Evolutionary conservation across 2,888 invertebrate genomes (phyloP), one percentile per base, ranked within the genome.

Genomic region (Seira sanloemensis): DNA sequence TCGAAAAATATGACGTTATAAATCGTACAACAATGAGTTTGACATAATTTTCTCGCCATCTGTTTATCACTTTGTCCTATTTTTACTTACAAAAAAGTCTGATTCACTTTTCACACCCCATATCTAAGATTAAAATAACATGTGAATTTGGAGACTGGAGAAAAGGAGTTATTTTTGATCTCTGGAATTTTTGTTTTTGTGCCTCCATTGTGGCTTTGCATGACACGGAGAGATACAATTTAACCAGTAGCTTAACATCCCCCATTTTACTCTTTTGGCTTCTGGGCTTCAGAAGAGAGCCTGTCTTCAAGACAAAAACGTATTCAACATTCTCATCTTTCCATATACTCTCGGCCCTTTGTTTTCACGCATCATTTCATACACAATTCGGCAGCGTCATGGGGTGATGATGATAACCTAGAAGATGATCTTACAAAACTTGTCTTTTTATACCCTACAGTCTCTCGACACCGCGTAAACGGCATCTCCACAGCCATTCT

Each of bases 321-420:
- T 26, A 4, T 68, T 68, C 25, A 1, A n/a, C 18, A 24, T 68
- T 27, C 18, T 68, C 66, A 21, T 66, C 66, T 66, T 46, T 66
- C 66, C 66, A 66, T 7, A 24, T 50, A 23, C 62, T 71, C 18
- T 77, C 78, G 72, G 72, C 75, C 76, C 85, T 86, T 88, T 84
- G 87, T 87, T 87, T 87, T 88, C 87, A 88, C 87, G 88, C 87
- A 87, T 88, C 87, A 88, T 85, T 87, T 87, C 81, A 75, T 87
- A 86, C 74, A 86, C 86, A 77, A 77, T 83, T 73, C 83, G 82
- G 88, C 87, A 88, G 88, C 88, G 85, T 87, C 85, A 86, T 87
- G 87, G 88, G 87, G 87, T 88, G 88, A 86, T 87, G 79, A 78
- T 79, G 79, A 80, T 77, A 79, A 85, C 76, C 73, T 75, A 79